Conservation (phyloP, 2,797 vertebrate genomes). For the Craterocephalus amniculus region DNA sequence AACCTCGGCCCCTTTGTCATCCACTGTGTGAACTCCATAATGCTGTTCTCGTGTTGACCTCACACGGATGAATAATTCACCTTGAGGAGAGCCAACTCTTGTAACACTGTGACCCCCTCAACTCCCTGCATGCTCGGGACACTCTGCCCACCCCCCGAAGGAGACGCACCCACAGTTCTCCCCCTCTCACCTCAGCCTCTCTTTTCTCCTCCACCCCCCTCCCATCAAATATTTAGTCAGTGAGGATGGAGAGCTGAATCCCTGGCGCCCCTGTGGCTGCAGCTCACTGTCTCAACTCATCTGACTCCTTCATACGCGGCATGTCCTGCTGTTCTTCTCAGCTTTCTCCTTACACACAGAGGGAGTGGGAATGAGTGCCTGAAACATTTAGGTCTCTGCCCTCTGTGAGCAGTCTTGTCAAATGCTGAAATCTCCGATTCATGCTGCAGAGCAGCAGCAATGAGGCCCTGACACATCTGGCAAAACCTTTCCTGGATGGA, state of each 20-base stretch:
- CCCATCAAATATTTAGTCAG: slow-evolving; percentile 76
- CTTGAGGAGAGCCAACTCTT: slow-evolving; percentile 51
- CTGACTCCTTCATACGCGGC: slow-evolving; percentile 23
- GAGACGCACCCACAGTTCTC: slow-evolving; percentile 60
- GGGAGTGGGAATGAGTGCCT: slow-evolving; percentile 33
- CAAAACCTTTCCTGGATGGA: slow-evolving; percentile 19
- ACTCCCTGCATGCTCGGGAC: slow-evolving; percentile 47
- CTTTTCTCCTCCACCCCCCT: slow-evolving; percentile 34
- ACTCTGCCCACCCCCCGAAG: slow-evolving; percentile 55
- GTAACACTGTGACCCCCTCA: slow-evolving; percentile 59
- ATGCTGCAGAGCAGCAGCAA: slow-evolving; percentile 12
- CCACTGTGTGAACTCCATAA: slow-evolving; percentile 44
- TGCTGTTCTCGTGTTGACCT: slow-evolving; percentile 52
- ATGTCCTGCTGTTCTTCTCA: slow-evolving; percentile 36
- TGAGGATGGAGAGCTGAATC: slow-evolving; percentile 42
- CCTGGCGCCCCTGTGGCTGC: slow-evolving; percentile 23
- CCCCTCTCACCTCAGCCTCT: slow-evolving; percentile 35
- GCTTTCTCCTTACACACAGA: slow-evolving; percentile 23
- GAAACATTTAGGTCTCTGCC: slow-evolving; percentile 50
- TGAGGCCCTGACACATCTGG: slow-evolving; percentile 19
- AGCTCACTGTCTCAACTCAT: slow-evolving; percentile 45
- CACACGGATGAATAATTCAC: slow-evolving; percentile 74
- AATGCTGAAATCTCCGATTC: slow-evolving; percentile 48
- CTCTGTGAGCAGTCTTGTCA: slow-evolving; percentile 50
- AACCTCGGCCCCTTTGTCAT: slow-evolving; percentile 62